A percentile compares a stretch with the other conserved stretches of the same genome.
Evolutionary conservation across 2,113 vertebrate genomes (phyloP).

Genomic region (Oceanites oceanicus): DNA sequence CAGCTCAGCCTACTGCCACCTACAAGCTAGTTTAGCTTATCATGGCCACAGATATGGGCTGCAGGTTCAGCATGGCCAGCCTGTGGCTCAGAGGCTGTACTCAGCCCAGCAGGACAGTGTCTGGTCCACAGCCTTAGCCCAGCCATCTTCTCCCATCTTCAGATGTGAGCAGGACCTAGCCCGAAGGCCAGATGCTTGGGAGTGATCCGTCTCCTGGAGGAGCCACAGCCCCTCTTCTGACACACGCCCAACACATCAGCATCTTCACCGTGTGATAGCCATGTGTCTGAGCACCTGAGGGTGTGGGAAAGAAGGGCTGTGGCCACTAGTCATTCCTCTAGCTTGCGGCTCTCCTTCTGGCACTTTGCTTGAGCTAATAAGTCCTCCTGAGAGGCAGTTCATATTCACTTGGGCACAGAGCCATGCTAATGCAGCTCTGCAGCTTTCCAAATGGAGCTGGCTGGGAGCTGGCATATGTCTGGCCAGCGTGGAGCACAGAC

Average conservation of each 20-base stretch:
- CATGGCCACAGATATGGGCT: not conserved
- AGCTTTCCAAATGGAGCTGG: constrained; percentile 38
- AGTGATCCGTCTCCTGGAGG: accelerated
- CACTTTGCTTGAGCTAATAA: not conserved
- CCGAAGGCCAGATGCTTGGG: not conserved
- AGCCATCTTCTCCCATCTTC: not conserved
- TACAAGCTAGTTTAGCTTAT: not conserved
- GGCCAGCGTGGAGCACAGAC: not conserved
- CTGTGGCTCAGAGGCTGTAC: not conserved
- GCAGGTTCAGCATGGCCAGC: not conserved
- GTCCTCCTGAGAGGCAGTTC: not conserved
- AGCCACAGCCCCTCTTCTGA: not conserved
- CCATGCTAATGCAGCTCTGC: constrained; percentile 13
- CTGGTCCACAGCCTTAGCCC: not conserved
- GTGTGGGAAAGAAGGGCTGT: not conserved
- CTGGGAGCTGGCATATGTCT: not conserved
- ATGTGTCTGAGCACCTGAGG: not conserved
- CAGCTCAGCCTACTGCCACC: not conserved
- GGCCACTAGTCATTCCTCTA: not conserved
- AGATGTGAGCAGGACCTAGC: not conserved
- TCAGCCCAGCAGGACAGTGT: not conserved
- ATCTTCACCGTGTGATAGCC: not conserved
- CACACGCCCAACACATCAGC: not conserved
- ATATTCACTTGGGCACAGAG: not conserved
- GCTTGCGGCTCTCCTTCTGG: not conserved